Percentiles rank a stretch among this genome's conserved stretches.
Evolutionary conservation across 2,888 invertebrate species (phyloP).

Genomic region (Drosophila stalkeri): DNA sequence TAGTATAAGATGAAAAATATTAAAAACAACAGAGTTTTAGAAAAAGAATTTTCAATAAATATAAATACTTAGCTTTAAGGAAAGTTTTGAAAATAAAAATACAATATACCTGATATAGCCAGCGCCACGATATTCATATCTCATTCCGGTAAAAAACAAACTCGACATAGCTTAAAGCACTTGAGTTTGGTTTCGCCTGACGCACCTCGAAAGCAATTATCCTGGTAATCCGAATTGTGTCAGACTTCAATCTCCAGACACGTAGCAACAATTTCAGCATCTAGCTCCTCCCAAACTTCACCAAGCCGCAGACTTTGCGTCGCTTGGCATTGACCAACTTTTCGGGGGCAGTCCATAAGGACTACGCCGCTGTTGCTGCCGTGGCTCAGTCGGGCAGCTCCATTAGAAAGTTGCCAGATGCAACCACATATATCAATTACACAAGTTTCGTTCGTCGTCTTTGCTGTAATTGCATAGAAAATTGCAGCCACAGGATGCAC

Average conservation of each 20-base stretch:
- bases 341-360: slow-evolving; percentile 28
- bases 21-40: too few relatives aligned
- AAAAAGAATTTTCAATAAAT: too few relatives aligned
- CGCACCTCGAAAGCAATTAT: slow-evolving; percentile 56
- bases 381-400: slow-evolving; percentile 27
- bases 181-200: slow-evolving; percentile 23
- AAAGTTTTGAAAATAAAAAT: not conserved
- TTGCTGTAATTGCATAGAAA: slow-evolving; percentile 66
- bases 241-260: slow-evolving; percentile 37
- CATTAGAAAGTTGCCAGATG: slow-evolving; percentile 66
- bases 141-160: not conserved
- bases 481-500: slow-evolving; percentile 45
- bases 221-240: slow-evolving; percentile 43
- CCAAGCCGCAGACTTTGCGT: slow-evolving; percentile 60
- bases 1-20: too few relatives aligned
- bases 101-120: not conserved
- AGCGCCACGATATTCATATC: not conserved
- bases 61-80: too few relatives aligned
- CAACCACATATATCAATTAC: slow-evolving; percentile 76
- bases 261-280: slow-evolving; percentile 27
- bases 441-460: slow-evolving; percentile 60
- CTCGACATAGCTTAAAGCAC: not conserved
- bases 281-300: slow-evolving; percentile 5
- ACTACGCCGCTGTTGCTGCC: slow-evolving; percentile 10
- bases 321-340: slow-evolving; percentile 36